Base-by-base conservation (phyloP, 2,113 vertebrate genomes). In the Dunckerocampus dactyliophorus region DNA sequence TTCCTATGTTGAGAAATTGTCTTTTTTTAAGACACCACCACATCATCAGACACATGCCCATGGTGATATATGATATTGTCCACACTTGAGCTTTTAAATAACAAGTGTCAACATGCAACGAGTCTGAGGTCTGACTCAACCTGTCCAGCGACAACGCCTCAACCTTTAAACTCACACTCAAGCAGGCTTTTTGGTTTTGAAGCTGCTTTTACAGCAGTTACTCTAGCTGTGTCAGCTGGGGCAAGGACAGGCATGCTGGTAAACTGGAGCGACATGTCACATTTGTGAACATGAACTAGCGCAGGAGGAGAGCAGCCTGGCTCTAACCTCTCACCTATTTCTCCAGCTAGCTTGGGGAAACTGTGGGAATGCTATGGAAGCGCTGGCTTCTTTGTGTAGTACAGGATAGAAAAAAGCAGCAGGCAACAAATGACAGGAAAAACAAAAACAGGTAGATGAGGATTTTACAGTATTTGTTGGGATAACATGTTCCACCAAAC, bases 261-360 rank as follows among this genome's bases (percentile, higher is more conserved):
- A 22, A 69, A 76, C 51, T 63, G 71, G 64, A 59, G 51, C 61
- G 45, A 22, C 47, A 42, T 48, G 65, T 73, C 57, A 76, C 63
- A 62, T 62, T 72, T 34, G 62, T 77, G 42, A 70, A 59, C 28
- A 16, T 60, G 16, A 61, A 61, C 24, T 58, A 43, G 54, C 3
- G 10, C 48, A 65, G 31, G 6, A 59, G 47, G 64, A 65, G 49
- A 7, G 52, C 63, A 56, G 45, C 58, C 37, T 6, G 17, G 39
- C 51, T 22, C 21, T 87, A 64, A 88, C 75, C 85, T 83, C 82
- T 88, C 66, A 65, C 87, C 77, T 48, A 79, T 61, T 87, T 87
- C 50, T 59, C 46, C 59, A 72, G 68, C 37, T 61, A 52, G 60
- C 71, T 62, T 48, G 45, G 37, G 49, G 51, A 77, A 79, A 60